Evolutionary conservation across 2,888 invertebrate species (phyloP).

Genomic region (Melanotus villosus): DNA sequence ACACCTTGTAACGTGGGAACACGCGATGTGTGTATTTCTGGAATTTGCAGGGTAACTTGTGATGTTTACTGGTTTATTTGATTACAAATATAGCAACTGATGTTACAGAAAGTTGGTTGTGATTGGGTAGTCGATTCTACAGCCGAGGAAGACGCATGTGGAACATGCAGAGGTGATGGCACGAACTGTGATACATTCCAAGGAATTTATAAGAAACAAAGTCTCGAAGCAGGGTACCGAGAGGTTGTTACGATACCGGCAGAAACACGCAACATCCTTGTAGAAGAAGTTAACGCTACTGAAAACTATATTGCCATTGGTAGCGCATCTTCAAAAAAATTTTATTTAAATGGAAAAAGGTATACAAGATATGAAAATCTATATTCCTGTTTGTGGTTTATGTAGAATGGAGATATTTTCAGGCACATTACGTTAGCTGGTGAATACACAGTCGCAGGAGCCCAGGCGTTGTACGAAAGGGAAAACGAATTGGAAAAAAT

Average conservation of each 20-base stretch:
- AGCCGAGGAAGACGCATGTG: conserved; percentile 86
- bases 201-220: conserved; percentile 71
- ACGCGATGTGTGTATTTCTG: conserved; percentile 87
- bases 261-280: conserved; percentile 83
- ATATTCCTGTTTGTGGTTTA: conserved; percentile 49
- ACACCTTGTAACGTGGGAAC: conserved; percentile 88
- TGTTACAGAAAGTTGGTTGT: conserved; percentile 88
- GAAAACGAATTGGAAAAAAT: conserved; percentile 86
- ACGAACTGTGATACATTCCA: conserved; percentile 83
- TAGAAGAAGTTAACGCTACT: conserved; percentile 82
- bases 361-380: conserved; percentile 62
- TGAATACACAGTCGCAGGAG: conserved; percentile 86
- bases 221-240: conserved; percentile 69
- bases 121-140: conserved; percentile 90
- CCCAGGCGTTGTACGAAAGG: conserved; percentile 84
- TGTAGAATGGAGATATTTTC: conserved; percentile 48
- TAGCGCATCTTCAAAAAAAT: conserved; percentile 77
- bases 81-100: conserved; percentile 21
- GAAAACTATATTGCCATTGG: conserved; percentile 87
- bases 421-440: conserved; percentile 82
- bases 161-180: conserved; percentile 88
- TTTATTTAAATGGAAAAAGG: conserved; percentile 86
- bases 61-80: neutral
- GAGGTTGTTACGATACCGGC: conserved; percentile 82
- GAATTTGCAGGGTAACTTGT: conserved; percentile 77